Percentiles rank a stretch among this genome's conserved stretches.
These are phyloP conservation scores for Oithona nana DNA, from an alignment of 2,888 invertebrate genomes.

Conservation along the genomic window DNA sequence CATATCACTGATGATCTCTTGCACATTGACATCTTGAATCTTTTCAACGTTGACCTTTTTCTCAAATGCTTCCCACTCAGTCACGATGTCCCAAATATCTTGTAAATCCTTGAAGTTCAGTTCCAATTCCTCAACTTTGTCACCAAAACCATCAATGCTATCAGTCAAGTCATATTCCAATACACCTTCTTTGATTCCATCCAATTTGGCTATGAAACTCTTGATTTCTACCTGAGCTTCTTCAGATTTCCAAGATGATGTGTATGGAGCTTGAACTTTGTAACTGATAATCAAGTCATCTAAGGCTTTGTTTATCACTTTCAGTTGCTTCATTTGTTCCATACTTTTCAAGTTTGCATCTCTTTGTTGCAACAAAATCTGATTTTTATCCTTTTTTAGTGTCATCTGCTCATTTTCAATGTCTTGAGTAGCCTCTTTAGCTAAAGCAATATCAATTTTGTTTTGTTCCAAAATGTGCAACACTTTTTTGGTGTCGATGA, in stretches of 20 bases:
- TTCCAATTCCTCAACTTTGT: neutral
- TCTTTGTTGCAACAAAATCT: neutral
- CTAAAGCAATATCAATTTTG: neutral
- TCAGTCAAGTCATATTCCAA: neutral
- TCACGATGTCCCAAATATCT: neutral
- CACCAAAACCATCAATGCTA: neutral
- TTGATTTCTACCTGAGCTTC: neutral
- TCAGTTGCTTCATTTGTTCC: neutral
- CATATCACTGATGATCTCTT: neutral
- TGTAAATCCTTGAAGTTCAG: neutral
- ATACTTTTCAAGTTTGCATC: neutral
- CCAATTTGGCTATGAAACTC: neutral
- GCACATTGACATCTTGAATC: neutral
- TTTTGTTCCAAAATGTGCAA: neutral
- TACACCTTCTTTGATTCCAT: neutral
- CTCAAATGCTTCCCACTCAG: neutral
- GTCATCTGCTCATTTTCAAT: neutral
- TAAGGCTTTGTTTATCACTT: neutral
- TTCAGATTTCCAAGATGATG: neutral
- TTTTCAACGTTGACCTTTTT: neutral
- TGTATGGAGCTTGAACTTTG: neutral
- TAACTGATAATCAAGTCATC: neutral
- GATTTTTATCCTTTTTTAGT: neutral
- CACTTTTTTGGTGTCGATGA: neutral
- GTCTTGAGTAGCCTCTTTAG: neutral